These are phyloP conservation scores for Junonia oenone DNA, from an alignment of 2,888 invertebrate genomes.

Conservation along the genomic window DNA sequence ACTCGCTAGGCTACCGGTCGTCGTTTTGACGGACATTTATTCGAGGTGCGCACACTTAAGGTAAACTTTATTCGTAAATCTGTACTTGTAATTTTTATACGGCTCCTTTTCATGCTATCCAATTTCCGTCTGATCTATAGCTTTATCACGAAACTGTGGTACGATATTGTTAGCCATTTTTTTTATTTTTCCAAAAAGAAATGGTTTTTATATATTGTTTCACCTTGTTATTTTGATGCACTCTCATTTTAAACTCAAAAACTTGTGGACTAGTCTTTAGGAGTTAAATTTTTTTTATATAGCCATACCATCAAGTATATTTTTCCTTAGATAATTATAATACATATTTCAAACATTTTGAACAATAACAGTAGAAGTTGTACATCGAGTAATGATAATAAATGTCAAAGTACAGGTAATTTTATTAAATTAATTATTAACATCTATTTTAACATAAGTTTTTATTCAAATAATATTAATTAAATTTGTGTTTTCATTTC, in stretches of 20 bases:
- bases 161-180: constrained; percentile 22
- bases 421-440: constrained; percentile 63
- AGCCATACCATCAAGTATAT: constrained; percentile 38
- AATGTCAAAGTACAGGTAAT: constrained; percentile 68
- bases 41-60: constrained; percentile 11
- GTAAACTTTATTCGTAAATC: constrained; percentile 2
- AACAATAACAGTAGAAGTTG: constrained; percentile 41
- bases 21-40: constrained; percentile 1
- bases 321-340: constrained; percentile 62
- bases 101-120: constrained; percentile 24
- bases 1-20: not conserved
- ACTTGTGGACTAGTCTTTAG: constrained; percentile 31
- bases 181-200: constrained; percentile 16
- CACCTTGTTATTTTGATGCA: constrained; percentile 21
- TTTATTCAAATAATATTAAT: constrained; percentile 61
- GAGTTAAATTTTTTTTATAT: constrained; percentile 23
- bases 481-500: constrained; percentile 46
- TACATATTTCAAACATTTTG: constrained; percentile 44
- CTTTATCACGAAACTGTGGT: constrained; percentile 29
- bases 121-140: constrained; percentile 30
- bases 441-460: constrained; percentile 64
- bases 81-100: constrained; percentile 23
- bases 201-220: constrained; percentile 22
- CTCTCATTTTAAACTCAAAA: constrained; percentile 19
- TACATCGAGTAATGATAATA: constrained; percentile 75